Percentiles rank a stretch among this genome's conserved stretches.
These are phyloP conservation scores for Drosophila pseudotalamancana DNA, from an alignment of 2,888 invertebrate species.

Conservation along the genomic window DNA sequence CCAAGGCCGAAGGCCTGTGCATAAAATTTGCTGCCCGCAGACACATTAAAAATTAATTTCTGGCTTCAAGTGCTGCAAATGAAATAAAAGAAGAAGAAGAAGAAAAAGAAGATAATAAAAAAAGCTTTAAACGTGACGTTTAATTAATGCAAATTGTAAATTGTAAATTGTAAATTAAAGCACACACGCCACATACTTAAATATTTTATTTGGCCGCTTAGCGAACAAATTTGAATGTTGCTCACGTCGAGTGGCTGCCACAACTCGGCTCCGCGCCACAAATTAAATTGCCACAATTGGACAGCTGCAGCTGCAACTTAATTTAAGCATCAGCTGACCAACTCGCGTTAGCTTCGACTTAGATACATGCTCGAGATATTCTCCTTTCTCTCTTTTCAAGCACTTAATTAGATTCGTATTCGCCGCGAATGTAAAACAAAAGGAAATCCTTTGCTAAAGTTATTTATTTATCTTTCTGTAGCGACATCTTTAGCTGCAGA, in stretches of 20 bases:
- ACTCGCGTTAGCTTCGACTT: conserved; percentile 5
- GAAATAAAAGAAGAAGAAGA: conserved; percentile 23
- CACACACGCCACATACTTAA: conserved; percentile 33
- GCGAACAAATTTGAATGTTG: conserved; percentile 1
- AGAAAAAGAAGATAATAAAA: neutral
- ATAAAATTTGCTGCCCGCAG: conserved; percentile 29
- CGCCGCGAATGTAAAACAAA: conserved; percentile 30
- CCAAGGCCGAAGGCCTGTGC: conserved; percentile 46
- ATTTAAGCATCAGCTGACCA: conserved; percentile 7
- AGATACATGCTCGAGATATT: neutral
- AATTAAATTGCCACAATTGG: conserved; percentile 20
- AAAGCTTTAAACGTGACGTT: conserved; percentile 23
- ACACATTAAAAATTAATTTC: conserved; percentile 63
- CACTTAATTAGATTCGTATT: conserved; percentile 45
- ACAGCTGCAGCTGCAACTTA: conserved; percentile 2
- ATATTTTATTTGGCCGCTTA: conserved; percentile 18
- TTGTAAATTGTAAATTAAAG: conserved; percentile 41
- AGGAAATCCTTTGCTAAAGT: conserved; percentile 19
- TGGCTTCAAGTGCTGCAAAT: conserved; percentile 43
- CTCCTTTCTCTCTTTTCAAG: conserved; percentile 1
- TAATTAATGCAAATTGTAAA: conserved; percentile 40
- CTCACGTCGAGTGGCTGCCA: conserved; percentile 5
- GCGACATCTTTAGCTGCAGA: neutral
- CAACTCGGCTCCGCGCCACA: neutral
- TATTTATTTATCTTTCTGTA: conserved; percentile 27